Evolutionary conservation across 2,113 vertebrate genomes (phyloP), one percentile per base, ranked within the genome.

Genomic region (Sinosuthora webbiana): DNA sequence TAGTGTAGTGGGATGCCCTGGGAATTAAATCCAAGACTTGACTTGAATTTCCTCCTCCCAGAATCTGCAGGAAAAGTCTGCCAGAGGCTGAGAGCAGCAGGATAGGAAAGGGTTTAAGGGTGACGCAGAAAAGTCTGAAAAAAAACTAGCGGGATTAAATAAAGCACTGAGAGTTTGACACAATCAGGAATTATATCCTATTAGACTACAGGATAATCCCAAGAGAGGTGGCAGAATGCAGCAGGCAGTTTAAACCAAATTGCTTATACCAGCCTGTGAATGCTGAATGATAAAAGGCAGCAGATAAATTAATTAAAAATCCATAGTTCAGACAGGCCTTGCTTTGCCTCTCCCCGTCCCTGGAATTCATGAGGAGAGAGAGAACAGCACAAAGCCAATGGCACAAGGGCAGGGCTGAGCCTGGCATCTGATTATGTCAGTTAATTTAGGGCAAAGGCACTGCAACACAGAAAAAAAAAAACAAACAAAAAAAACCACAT

Each of bases 301-400:
- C 69, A 86, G 83, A 92, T 86, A 94, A 94, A 94, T 95, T 94
- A 95, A 96, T 94, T 94, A 86, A 84, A 93, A 86, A 83, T 91
- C 75, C 64, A 65, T 86, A 70, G 67, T 67, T 89, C 88, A 89
- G 92, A 53, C 76, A 49, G 76, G 88, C 73, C 55, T 92, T 75
- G 83, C 63, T 93, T 37, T 47, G 60, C 64, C 47, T 90, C 33
- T 93, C 76, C 12, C 44, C 71, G 52, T 52, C 89, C 85, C 76
- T 67, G 68, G 63, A 75, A 95, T 50, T 79, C 87, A 45, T 9
- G 47, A 76, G 28, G 39, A 91, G 79, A 62, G 70, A 53, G 68
- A 50, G 50, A 92, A 27, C 24, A 79, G 67, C 65, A 62, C 67
- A 82, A 81, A 95, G 87, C 9, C 1, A 55, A 37, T 9, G 57